phyloP scores from a whole-genome alignment of 2,797 vertebrate genomes.

The Synanceia verrucosa region DNA sequence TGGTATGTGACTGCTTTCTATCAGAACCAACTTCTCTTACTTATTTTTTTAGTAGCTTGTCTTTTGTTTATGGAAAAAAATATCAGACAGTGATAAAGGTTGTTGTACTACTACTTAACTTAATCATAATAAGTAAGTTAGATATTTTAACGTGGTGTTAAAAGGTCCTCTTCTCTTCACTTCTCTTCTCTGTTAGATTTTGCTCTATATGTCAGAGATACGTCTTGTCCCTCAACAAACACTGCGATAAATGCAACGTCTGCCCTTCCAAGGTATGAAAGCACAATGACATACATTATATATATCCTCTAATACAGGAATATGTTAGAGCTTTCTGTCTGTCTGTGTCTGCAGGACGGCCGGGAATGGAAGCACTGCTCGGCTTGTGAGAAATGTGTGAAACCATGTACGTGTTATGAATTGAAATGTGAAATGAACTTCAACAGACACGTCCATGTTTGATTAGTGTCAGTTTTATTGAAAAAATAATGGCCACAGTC shows the following conservation, averaged over 20 bases:
- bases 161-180: background rate
- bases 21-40: no score
- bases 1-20: no score
- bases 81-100: background rate
- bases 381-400: constrained; percentile 91
- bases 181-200: constrained; percentile 77
- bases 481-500: no score
- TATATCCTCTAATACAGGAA: background rate
- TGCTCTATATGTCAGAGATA: constrained; percentile 88
- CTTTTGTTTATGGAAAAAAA: background rate
- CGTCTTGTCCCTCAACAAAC: constrained; percentile 88
- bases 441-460: no score
- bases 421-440: no score
- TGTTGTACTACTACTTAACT: background rate
- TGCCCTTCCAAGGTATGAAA: constrained; percentile 93
- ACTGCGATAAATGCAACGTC: constrained; percentile 88
- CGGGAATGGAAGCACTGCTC: constrained; percentile 91
- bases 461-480: no score
- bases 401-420: constrained; percentile 95
- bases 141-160: background rate
- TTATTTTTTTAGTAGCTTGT: background rate
- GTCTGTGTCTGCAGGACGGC: constrained; percentile 84
- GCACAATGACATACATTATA: fast-evolving
- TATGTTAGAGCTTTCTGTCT: background rate
- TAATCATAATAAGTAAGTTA: background rate